A percentile compares a stretch with the other conserved stretches of the same genome.
Conservation (phyloP, 2,113 vertebrate genomes). For the Seriola quinqueradiata region DNA sequence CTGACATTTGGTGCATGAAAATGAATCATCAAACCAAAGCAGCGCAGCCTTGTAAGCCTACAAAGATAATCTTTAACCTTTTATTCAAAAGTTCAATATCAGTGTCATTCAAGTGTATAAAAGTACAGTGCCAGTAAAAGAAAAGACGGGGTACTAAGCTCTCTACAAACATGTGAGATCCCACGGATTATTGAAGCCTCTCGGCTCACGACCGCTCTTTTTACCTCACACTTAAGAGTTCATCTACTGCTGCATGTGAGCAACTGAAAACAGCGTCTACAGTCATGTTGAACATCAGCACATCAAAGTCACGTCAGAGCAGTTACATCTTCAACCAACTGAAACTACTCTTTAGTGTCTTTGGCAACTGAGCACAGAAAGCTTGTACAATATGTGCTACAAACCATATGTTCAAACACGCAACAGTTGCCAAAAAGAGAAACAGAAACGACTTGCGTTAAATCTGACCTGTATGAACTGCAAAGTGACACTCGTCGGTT, state of each 20-base stretch:
- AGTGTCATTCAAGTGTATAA: background rate
- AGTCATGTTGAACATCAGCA: background rate
- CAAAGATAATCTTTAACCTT: background rate
- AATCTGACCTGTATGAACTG: background rate
- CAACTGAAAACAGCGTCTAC: background rate
- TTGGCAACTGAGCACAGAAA: background rate
- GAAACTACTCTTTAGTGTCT: background rate
- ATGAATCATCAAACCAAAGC: background rate
- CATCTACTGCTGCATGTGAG: background rate
- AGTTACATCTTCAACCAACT: background rate
- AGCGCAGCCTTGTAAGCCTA: background rate
- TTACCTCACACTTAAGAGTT: background rate
- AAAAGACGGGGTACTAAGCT: background rate
- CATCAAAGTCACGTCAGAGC: background rate
- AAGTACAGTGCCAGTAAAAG: background rate
- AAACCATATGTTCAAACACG: background rate
- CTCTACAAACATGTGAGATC: background rate
- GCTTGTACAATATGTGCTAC: background rate
- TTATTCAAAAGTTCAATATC: background rate
- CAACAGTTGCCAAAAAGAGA: background rate
- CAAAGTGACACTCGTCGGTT: background rate
- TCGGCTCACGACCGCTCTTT: background rate
- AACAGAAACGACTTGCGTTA: background rate
- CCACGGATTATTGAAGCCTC: conserved; percentile 1
- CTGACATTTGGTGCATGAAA: conserved; percentile 2